Base-by-base conservation (phyloP, 2,797 vertebrate species). In the Lutjanus argentimaculatus region DNA sequence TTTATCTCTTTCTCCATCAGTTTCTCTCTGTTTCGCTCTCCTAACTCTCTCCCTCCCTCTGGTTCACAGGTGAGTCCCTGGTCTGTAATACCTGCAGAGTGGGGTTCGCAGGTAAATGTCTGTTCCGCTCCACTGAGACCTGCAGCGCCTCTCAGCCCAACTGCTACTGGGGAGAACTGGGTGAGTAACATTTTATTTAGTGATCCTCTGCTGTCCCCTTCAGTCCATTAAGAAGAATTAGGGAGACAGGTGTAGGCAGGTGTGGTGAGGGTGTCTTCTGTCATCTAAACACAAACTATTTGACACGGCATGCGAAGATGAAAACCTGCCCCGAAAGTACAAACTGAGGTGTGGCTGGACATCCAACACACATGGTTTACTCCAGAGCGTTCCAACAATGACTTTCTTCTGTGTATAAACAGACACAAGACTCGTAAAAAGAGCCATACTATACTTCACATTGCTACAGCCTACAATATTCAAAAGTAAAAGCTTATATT, bases 1-100 rank as follows among this genome's bases (percentile, higher is more conserved):
- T 3, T 1, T 10, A 3, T 51, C 49, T 36, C 22, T 36, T 51
- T 62, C 30, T 36, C 30, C 30, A 36, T 36, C 30, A 36, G 2
- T 36, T 36, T 36, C 30, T 36, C 25, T 17, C 58, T 64, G 36
- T 7, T 15, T 3, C 46, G 7, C n/a, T 43, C 22, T 30, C 17
- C 11, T 67, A 6, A 53, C 55, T 61, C 9, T 36, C 36, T 17
- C 22, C 43, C 22, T 55, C 56, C 16, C 9, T 52, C 25, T n/a
- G 57, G 30, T 19, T 57, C 25, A 8, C 79, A 93, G 85, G 70
- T 11, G 82, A 88, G 53, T 79, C 83, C 13, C 77, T 94, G 48
- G 72, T 8, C 46, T 93, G 89, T 67, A 57, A 84, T 30, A 69
- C 17, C 57, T 94, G 92, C 45, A n/a, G 0, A 12, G 0, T 84